Evolutionary conservation across 1,140 invertebrate species (phyloP), one percentile per base, ranked within the genome.

Genomic region (Bombus polaris): DNA sequence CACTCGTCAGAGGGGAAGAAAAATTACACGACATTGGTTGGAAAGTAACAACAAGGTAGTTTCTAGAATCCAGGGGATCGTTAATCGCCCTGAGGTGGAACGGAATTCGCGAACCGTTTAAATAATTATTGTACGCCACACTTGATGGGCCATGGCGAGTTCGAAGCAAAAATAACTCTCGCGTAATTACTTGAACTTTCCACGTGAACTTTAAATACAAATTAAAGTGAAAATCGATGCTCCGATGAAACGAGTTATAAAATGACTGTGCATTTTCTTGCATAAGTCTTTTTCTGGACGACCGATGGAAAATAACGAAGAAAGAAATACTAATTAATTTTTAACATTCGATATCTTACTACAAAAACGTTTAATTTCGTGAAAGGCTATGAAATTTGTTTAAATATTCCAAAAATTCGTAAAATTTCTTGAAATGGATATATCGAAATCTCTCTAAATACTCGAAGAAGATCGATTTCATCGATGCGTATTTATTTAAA

Each of bases 91-190:
- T 35, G 35, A 44, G 39, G 32, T n/a, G 59, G 28, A 25, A 22
- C 25, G n/a, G 62, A 47, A 42, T 47, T 68, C 32, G 59, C 39
- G 25, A 9, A 35, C 39, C 77, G 62, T 79, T 66, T 44, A 79
- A 37, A 79, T 79, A 79, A 79, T 79, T 68, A 79, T 68, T 47
- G 22, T 42, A 25, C 77, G 75, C 53, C 15, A 42, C 57, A 77
- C 53, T 39, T 22, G 35, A 79, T 8, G 15, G 42, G 10, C 37
- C n/a, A 9, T 42, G 62, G 28, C 28, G 39, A 68, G 62, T 79
- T 47, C 13, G 9, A n/a, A 68, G 47, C 59, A 79, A 79, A 59
- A 65, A 59, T 77, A 59, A 42, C 73, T 35, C 13, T 25, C 15
- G 57, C 39, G 75, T 42, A 77, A 77, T 62, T 39, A 42, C 53